phyloP scores from a whole-genome alignment of 2,797 vertebrate species.

The Phylloscopus collybita region DNA sequence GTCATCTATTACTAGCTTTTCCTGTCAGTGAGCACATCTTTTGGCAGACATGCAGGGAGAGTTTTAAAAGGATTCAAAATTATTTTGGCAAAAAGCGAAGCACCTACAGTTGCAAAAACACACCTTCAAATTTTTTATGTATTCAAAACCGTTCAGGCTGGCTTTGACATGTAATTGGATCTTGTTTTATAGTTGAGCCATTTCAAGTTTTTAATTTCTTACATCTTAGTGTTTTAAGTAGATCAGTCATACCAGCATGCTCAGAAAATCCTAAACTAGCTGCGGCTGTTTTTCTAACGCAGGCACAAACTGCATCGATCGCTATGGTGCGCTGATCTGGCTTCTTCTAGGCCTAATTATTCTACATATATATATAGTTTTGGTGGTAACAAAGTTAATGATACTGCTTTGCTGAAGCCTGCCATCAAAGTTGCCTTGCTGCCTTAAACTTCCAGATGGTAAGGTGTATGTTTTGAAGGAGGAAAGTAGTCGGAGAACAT shows the following conservation, averaged over 20 bases:
- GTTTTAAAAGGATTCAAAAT: conserved; percentile 13
- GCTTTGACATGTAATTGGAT: conserved; percentile 28
- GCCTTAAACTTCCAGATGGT: not conserved
- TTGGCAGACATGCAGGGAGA: not conserved
- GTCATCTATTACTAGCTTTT: conserved; percentile 9
- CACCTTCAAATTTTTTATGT: not conserved
- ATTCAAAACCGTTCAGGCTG: not conserved
- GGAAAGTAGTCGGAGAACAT: not conserved
- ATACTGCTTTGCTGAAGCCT: not conserved
- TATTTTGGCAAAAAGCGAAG: not conserved
- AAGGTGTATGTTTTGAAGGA: not conserved
- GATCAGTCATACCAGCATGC: not conserved
- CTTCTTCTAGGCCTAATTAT: not conserved
- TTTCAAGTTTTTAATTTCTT: conserved; percentile 25
- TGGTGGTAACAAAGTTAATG: not conserved
- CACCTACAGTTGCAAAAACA: conserved; percentile 19
- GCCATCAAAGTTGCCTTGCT: not conserved
- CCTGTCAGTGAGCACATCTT: conserved; percentile 30
- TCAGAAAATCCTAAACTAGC: not conserved
- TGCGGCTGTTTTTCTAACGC: not conserved
- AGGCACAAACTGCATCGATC: not conserved
- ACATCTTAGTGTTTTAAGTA: not conserved
- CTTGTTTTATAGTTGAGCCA: not conserved
- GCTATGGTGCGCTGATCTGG: not conserved
- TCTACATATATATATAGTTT: not conserved